A percentile compares a stretch with the other conserved stretches of the same genome.
Conservation (phyloP, 2,888 invertebrate species). For the Microchrysa polita region DNA sequence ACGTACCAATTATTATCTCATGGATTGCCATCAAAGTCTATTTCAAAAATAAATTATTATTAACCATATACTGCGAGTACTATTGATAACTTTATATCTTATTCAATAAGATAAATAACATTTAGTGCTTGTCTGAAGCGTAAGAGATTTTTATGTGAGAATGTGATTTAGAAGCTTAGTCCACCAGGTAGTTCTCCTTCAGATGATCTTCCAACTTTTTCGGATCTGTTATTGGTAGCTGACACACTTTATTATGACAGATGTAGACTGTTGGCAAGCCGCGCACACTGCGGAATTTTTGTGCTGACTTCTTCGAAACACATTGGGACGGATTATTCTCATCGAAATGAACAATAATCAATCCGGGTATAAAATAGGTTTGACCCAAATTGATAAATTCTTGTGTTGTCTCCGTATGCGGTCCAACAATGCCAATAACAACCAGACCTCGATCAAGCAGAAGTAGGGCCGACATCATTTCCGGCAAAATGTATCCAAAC, state of each 20-base stretch:
- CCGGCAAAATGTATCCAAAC: slow-evolving; percentile 62
- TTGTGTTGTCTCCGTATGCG: slow-evolving; percentile 58
- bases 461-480: slow-evolving; percentile 62
- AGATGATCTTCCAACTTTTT: slow-evolving; percentile 59
- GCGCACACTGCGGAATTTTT: slow-evolving; percentile 62
- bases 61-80: not conserved
- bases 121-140: not conserved
- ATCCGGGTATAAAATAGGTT: slow-evolving; percentile 62
- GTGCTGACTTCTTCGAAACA: slow-evolving; percentile 57
- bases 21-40: not conserved
- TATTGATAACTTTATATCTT: slow-evolving; percentile 21
- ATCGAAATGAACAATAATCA: slow-evolving; percentile 60
- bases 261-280: slow-evolving; percentile 62
- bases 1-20: not conserved
- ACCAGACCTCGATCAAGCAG: slow-evolving; percentile 61
- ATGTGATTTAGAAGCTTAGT: slow-evolving; percentile 3
- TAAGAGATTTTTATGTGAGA: slow-evolving; percentile 20
- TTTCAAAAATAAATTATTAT: slow-evolving; percentile 13
- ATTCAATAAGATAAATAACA: slow-evolving; percentile 18
- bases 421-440: slow-evolving; percentile 63
- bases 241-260: slow-evolving; percentile 63
- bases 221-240: slow-evolving; percentile 62
- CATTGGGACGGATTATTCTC: slow-evolving; percentile 55
- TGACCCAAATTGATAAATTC: slow-evolving; percentile 60
- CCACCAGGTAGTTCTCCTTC: slow-evolving; percentile 56